Evolutionary conservation across 2,113 vertebrate species (phyloP).

Genomic region (Sialia sialis): DNA sequence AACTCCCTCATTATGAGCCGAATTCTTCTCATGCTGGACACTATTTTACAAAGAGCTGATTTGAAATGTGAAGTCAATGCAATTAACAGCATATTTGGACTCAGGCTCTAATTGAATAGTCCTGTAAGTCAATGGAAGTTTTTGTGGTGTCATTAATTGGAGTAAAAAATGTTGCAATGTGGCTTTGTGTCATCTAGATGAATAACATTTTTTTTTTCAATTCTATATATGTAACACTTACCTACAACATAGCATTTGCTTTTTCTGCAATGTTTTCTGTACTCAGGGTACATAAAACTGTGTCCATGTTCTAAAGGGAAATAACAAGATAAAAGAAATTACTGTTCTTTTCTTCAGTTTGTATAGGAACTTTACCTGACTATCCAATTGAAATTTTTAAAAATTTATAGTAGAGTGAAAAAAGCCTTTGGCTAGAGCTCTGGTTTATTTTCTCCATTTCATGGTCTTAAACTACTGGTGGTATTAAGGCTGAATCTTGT

Average conservation of each 20-base stretch:
- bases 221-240: not conserved
- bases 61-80: not conserved
- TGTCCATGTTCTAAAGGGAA: not conserved
- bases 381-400: not conserved
- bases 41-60: not conserved
- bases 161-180: not conserved
- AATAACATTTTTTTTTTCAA: not conserved
- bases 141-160: not conserved
- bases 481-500: not conserved
- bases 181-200: not conserved
- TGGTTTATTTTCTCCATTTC: not conserved
- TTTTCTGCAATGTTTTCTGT: not conserved
- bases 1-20: not conserved
- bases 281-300: not conserved
- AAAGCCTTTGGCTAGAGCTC: not conserved
- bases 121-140: not conserved
- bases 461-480: not conserved
- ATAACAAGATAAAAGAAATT: not conserved
- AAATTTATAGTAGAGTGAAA: not conserved
- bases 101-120: not conserved
- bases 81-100: not conserved
- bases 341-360: not conserved
- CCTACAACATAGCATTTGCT: not conserved
- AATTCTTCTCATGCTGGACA: not conserved
- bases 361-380: not conserved